These are phyloP conservation scores for Petrocephalus microphthalmus DNA, from an alignment of 2,113 vertebrate genomes.

Conservation along the genomic window DNA sequence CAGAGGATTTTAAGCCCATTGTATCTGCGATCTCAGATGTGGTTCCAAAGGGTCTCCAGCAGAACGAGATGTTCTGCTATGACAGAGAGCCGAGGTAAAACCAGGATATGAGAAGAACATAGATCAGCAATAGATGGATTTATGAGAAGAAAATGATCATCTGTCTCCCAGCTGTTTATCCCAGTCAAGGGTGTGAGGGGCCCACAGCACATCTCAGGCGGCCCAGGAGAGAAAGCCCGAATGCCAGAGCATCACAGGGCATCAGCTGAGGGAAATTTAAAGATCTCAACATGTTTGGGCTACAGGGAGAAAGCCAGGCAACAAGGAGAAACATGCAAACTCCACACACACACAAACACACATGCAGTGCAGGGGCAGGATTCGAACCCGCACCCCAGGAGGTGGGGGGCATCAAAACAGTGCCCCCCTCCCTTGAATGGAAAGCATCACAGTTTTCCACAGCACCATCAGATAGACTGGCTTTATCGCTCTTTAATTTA, in stretches of 20 bases:
- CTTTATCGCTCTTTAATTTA: conserved; percentile 20
- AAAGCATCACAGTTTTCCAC: background rate
- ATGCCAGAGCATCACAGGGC: background rate
- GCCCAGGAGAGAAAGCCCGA: background rate
- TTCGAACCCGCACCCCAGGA: background rate
- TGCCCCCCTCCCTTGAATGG: background rate
- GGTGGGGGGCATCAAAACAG: background rate
- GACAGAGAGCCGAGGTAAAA: background rate
- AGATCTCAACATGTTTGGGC: background rate
- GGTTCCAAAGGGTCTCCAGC: background rate
- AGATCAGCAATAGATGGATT: background rate
- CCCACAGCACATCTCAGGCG: background rate
- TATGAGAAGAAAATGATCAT: background rate
- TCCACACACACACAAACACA: background rate
- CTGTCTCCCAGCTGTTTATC: background rate
- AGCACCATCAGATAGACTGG: background rate
- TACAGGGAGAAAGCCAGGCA: background rate
- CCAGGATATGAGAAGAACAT: background rate
- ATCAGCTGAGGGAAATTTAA: background rate
- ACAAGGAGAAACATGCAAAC: background rate
- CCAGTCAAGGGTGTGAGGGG: background rate
- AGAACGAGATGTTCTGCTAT: background rate
- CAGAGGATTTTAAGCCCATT: background rate
- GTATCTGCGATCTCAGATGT: background rate
- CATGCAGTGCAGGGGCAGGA: background rate